Conservation (phyloP, 92 coral and sea anemone species). For the Anthopleura xanthogrammica region DNA sequence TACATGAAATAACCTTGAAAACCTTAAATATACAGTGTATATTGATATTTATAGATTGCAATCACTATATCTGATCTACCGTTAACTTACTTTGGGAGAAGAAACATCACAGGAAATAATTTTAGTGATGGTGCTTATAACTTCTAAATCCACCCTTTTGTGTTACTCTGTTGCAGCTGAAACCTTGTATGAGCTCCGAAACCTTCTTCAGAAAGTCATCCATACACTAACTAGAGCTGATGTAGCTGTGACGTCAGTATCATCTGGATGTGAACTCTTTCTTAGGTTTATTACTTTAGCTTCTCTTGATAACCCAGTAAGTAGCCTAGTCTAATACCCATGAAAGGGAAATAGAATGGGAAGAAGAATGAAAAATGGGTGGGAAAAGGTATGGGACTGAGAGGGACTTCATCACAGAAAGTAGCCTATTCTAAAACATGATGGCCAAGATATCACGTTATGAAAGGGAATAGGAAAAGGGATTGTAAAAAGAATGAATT, state of each 20-base stretch:
- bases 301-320: conserved; percentile 92
- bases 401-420: too few species aligned
- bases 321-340: neutral
- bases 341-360: neutral
- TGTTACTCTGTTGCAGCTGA: conserved; percentile 60
- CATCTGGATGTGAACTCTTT: conserved; percentile 97
- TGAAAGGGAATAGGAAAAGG: too few species aligned
- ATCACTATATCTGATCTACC: too few species aligned
- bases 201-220: conserved; percentile 80
- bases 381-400: neutral
- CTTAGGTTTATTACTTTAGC: conserved; percentile 92
- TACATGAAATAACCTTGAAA: too few species aligned
- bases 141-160: neutral
- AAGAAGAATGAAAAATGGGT: neutral
- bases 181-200: conserved; percentile 88
- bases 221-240: conserved; percentile 69
- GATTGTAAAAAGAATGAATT: too few species aligned
- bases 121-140: too few species aligned
- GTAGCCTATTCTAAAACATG: too few species aligned
- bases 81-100: too few species aligned
- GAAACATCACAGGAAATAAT: too few species aligned
- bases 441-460: too few species aligned
- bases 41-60: too few species aligned
- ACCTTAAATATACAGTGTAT: too few species aligned
- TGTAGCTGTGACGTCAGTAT: conserved; percentile 84